Conservation (phyloP, 2,797 vertebrate species). For the Mormyrops attenuatus region DNA sequence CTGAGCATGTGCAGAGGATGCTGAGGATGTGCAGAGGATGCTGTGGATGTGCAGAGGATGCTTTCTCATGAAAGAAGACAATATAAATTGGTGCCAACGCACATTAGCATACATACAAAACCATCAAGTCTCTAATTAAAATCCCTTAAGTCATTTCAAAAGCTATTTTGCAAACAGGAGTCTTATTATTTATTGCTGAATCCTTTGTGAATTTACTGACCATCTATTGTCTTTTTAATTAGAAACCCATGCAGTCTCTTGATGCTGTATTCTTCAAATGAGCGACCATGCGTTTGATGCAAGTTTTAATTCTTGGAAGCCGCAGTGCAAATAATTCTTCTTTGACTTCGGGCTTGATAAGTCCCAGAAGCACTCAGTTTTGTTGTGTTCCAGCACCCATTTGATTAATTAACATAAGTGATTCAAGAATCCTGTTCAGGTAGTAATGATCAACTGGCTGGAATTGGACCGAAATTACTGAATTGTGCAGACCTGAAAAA, state of each 20-base stretch:
- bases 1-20: no score
- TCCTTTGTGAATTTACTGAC: neutral
- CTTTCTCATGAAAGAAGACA: neutral
- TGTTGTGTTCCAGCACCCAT: neutral
- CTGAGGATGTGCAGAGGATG: no score
- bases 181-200: neutral
- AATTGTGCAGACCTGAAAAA: neutral
- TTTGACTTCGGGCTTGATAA: neutral
- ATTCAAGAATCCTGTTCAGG: neutral
- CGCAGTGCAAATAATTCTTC: neutral
- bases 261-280: neutral
- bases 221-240: neutral
- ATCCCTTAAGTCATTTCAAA: slow-evolving; percentile 7
- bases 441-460: neutral
- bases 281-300: neutral
- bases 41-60: neutral
- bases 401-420: neutral
- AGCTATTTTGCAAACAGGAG: neutral
- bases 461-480: neutral
- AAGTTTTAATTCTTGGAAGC: neutral
- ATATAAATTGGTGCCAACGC: neutral
- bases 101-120: neutral
- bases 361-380: neutral
- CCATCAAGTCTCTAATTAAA: neutral
- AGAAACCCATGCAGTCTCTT: neutral